These are phyloP conservation scores for Ictalurus furcatus DNA, from an alignment of 2,113 vertebrate genomes.

Conservation along the genomic window DNA sequence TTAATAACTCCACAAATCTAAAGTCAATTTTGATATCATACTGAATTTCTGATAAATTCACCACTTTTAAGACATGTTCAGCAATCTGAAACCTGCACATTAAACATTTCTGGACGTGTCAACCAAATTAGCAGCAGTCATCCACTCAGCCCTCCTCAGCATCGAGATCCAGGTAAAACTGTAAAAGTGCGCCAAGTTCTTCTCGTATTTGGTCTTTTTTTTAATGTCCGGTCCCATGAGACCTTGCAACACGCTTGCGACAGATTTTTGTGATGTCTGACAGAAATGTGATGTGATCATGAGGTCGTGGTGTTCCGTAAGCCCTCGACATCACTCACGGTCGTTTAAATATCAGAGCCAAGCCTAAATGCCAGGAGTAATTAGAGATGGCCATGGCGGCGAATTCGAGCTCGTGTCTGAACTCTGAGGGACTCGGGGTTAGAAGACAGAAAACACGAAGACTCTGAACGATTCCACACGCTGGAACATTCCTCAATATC, in stretches of 20 bases:
- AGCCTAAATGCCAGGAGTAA: slow-evolving; percentile 57
- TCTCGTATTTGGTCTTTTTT: background rate
- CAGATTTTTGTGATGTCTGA: slow-evolving; percentile 11
- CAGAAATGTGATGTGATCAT: slow-evolving; percentile 48
- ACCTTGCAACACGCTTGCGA: slow-evolving; percentile 8
- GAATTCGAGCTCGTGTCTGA: slow-evolving; percentile 29
- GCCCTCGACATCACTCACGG: slow-evolving; percentile 45
- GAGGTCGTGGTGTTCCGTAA: slow-evolving; percentile 45
- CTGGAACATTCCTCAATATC: slow-evolving; percentile 9
- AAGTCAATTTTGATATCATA: background rate
- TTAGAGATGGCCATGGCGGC: slow-evolving; percentile 47
- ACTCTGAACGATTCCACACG: background rate
- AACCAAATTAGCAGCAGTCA: background rate
- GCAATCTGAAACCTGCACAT: background rate
- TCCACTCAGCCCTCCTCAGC: background rate
- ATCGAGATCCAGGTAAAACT: background rate
- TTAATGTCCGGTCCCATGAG: background rate
- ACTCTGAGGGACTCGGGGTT: slow-evolving; percentile 34
- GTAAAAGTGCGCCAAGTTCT: background rate
- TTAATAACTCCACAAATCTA: background rate
- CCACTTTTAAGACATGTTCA: background rate
- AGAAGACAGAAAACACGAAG: background rate
- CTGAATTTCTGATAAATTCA: background rate
- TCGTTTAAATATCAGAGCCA: slow-evolving; percentile 58
- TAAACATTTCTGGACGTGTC: background rate